Conservation (phyloP, 2,797 vertebrate species). For the Danio albolineatus region DNA sequence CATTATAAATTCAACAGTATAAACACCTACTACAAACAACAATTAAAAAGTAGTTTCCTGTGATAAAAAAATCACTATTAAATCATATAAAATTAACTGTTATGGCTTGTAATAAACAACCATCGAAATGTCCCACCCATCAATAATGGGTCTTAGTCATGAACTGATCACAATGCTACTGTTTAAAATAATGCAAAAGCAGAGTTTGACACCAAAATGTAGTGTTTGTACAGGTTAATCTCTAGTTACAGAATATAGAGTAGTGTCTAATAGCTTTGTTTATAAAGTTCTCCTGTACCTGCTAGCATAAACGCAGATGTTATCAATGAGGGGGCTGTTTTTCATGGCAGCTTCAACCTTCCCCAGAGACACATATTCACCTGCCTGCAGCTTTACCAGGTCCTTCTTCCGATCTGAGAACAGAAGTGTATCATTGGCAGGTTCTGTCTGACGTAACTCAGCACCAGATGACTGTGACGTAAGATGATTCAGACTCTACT, state of each 20-base stretch:
- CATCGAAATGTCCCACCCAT: neutral
- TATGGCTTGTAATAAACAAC: neutral
- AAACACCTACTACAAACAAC: neutral
- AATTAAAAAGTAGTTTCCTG: neutral
- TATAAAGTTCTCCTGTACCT: conserved; percentile 71
- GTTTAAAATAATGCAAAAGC: too few species aligned
- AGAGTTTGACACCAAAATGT: too few species aligned
- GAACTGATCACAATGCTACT: neutral
- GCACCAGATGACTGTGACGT: neutral
- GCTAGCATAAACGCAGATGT: conserved; percentile 89
- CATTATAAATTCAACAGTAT: neutral
- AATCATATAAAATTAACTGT: neutral
- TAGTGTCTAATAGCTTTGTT: neutral
- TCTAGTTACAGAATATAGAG: neutral
- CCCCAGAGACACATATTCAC: conserved; percentile 88
- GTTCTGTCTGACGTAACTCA: neutral
- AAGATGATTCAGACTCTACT: conserved; percentile 20
- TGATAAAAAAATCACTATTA: neutral
- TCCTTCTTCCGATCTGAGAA: conserved; percentile 87
- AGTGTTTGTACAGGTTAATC: neutral
- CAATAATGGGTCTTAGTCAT: neutral
- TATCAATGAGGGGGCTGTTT: conserved; percentile 86
- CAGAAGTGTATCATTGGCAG: neutral
- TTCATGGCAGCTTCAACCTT: conserved; percentile 88
- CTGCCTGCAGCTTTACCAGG: conserved; percentile 88